Percentiles rank a stretch among this genome's conserved stretches.
Evolutionary conservation across 2,797 vertebrate species (phyloP).

Genomic region (Bryconaethiops microstoma): DNA sequence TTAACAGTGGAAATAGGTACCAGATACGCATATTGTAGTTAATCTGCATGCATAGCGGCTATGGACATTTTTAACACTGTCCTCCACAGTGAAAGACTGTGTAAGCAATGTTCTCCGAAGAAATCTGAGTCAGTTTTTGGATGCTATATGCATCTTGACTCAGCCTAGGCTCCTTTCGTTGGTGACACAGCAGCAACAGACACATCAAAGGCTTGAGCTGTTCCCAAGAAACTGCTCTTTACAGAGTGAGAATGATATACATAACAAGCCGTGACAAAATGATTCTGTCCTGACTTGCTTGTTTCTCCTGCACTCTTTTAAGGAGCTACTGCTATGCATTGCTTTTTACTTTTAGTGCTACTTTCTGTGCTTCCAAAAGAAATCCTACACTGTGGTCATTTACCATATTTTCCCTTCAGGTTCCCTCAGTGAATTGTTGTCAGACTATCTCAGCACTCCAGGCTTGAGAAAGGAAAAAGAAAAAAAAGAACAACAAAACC

Average conservation of each 20-base stretch:
- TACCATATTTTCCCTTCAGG: constrained; percentile 21
- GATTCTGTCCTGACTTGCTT: constrained; percentile 49
- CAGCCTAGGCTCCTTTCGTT: constrained; percentile 23
- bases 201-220: constrained; percentile 53
- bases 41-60: background rate
- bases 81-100: constrained; percentile 4
- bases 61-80: constrained; percentile 22
- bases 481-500: constrained; percentile 45
- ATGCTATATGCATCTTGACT: constrained; percentile 28
- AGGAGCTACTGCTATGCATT: constrained; percentile 27
- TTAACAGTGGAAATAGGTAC: too few species aligned
- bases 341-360: constrained; percentile 30
- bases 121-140: constrained; percentile 15
- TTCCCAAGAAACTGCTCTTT: constrained; percentile 45
- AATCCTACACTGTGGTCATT: constrained; percentile 16
- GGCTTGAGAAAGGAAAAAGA: constrained; percentile 1
- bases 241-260: constrained; percentile 30
- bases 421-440: constrained; percentile 23
- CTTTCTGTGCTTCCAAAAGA: constrained; percentile 8
- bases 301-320: constrained; percentile 42
- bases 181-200: constrained; percentile 43
- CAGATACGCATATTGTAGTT: background rate
- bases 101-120: constrained; percentile 15
- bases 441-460: constrained; percentile 43
- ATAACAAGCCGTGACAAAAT: constrained; percentile 55